Base-by-base conservation (phyloP, 2,888 invertebrate species). In the Lithophane semibrunnea region DNA sequence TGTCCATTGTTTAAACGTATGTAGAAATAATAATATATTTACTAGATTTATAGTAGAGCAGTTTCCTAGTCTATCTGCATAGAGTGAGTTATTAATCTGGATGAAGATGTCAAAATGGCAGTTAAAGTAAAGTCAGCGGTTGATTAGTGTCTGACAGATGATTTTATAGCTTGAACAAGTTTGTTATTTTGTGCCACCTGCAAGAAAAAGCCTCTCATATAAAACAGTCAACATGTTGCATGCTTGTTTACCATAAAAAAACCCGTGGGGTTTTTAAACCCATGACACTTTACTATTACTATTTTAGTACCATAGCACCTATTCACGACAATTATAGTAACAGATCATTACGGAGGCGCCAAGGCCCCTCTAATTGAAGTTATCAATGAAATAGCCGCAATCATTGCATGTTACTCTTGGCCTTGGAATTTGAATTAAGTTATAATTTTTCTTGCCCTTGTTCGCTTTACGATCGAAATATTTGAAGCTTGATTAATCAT, bases 311-410 rank as follows among this genome's bases (percentile, higher is more conserved):
- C 37, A 70, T 44, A 12, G 37, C 21, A 65, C 29, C 49, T 49
- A 73, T 66, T 71, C 58, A 54, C 68, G 37, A 73, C 49, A 18
- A 63, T 65, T 68, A 76, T 61, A 75, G 86, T 64, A 71, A 73
- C 79, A 37, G 72, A 67, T 84, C 21, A 80, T 85, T 84, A 85
- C 8, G 52, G 66, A 78, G 86, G 71, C 80, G 72, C 66, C 86
- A 85, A 85, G 86, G 85, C 47, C 63, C 1, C 47, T 24, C 29
- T 86, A 77, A 85, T 85, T 85, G 73, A 73, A 85, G 77, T 74
- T 80, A 86, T 85, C 80, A 86, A 86, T 84, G 73, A 77, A 86
- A 85, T 74, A 37, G 67, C 47, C 77, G 77, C 77, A 75, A 77
- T 75, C 58, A 83, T 75, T 68, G 71, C 77, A 64, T n/a, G 42